Percentiles rank a stretch among this genome's conserved stretches.
phyloP scores from a whole-genome alignment of 2,113 vertebrate species.

The Saguinus imperator region DNA sequence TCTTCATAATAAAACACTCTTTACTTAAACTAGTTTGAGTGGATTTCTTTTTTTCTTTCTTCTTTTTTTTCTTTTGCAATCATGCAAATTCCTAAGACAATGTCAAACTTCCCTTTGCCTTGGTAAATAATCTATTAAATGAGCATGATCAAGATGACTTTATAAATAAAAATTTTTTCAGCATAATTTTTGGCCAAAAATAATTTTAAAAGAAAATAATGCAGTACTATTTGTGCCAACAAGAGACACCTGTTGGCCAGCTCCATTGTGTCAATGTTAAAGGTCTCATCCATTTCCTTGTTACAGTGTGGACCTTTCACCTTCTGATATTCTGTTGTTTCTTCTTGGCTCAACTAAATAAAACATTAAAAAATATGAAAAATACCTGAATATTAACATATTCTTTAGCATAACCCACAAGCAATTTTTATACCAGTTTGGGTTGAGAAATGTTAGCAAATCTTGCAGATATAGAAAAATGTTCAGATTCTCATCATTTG shows the following conservation, averaged over 20 bases:
- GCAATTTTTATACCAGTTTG: not conserved
- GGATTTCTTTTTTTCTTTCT: not conserved
- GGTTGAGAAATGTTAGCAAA: not conserved
- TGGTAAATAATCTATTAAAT: not conserved
- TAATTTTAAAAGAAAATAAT: not conserved
- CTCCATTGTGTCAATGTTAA: constrained; percentile 63
- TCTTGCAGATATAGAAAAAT: not conserved
- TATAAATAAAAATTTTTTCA: not conserved
- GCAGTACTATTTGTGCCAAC: constrained; percentile 66
- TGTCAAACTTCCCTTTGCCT: not conserved
- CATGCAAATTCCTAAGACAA: not conserved
- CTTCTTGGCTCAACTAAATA: constrained; percentile 61
- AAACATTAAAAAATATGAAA: not conserved
- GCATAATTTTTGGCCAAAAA: not conserved
- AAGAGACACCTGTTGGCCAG: constrained; percentile 66
- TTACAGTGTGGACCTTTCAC: constrained; percentile 66
- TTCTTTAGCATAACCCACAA: not conserved
- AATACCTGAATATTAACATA: not conserved
- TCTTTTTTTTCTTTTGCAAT: not conserved
- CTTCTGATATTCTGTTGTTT: constrained; percentile 50
- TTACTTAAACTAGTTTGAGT: not conserved
- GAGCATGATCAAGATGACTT: not conserved
- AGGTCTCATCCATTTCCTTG: constrained; percentile 60
- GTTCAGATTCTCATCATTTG: not conserved
- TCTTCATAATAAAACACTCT: constrained; percentile 10